Evolutionary conservation across 2,797 vertebrate genomes (phyloP).

Genomic region (Knipowitschia caucasica): DNA sequence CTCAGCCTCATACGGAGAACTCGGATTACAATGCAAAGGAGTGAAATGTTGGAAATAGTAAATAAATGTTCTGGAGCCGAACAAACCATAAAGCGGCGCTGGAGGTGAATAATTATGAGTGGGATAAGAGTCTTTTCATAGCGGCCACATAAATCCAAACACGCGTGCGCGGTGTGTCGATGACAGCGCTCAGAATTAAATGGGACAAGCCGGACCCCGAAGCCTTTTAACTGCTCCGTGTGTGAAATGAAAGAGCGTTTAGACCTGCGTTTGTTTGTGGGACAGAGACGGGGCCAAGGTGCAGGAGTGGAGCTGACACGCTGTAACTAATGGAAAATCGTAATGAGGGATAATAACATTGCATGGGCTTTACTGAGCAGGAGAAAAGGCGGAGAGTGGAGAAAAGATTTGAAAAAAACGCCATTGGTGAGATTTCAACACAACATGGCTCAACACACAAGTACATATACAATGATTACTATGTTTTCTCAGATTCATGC

Average conservation of each 20-base stretch:
- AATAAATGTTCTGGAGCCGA: constrained; percentile 2
- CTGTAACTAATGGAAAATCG: constrained; percentile 1
- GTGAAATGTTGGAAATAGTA: not conserved
- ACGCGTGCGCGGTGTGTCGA: constrained; percentile 32
- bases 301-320: constrained; percentile 30
- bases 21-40: not conserved
- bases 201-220: constrained; percentile 52
- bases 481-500: too few species aligned
- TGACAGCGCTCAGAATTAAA: constrained; percentile 61
- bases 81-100: constrained; percentile 17
- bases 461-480: not conserved
- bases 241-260: constrained; percentile 69
- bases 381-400: too few species aligned
- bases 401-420: not conserved
- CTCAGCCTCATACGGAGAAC: not conserved
- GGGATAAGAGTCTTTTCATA: constrained; percentile 35
- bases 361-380: too few species aligned
- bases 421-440: too few species aligned
- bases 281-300: constrained; percentile 50
- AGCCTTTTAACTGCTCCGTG: constrained; percentile 61
- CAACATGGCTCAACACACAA: too few species aligned
- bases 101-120: constrained; percentile 29
- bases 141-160: constrained; percentile 48
- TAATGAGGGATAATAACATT: not conserved
- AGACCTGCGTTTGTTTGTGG: constrained; percentile 65